These are phyloP conservation scores for Cataglyphis hispanica DNA, from an alignment of 1,140 invertebrate genomes.

Conservation along the genomic window DNA sequence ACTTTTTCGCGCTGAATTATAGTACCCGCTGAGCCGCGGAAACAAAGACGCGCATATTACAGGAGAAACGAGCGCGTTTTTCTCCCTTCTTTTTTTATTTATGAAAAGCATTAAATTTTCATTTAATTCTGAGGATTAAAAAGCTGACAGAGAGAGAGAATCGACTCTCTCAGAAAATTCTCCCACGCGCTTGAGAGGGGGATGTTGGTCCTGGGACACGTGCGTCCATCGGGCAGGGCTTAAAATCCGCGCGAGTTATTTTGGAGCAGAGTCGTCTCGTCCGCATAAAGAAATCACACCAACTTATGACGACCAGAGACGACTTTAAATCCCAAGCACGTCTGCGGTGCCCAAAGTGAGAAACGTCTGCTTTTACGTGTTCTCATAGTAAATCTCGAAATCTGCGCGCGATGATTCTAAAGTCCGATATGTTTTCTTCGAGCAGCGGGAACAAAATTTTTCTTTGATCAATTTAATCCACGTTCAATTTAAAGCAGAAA, in stretches of 20 bases:
- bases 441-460: slow-evolving; percentile 16
- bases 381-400: slow-evolving; percentile 44
- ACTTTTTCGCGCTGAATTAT: slow-evolving; percentile 40
- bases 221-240: slow-evolving; percentile 26
- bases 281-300: slow-evolving; percentile 49
- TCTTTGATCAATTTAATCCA: not conserved
- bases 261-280: slow-evolving; percentile 4
- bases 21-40: not conserved
- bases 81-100: not conserved
- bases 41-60: not conserved
- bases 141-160: not conserved
- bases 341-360: slow-evolving; percentile 46
- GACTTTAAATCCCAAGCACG: slow-evolving; percentile 41
- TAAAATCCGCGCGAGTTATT: slow-evolving; percentile 46
- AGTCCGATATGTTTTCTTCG: slow-evolving; percentile 30
- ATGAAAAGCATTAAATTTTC: not conserved
- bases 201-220: not conserved
- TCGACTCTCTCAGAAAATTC: not conserved
- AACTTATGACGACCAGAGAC: slow-evolving; percentile 1
- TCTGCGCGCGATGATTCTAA: slow-evolving; percentile 20
- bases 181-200: not conserved
- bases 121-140: slow-evolving; percentile 10
- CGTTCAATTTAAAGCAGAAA: not conserved
- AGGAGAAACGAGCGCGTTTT: not conserved
- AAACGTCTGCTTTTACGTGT: slow-evolving; percentile 62